These are phyloP conservation scores for Crioceris asparagi DNA, from an alignment of 2,888 invertebrate genomes.

Conservation along the genomic window DNA sequence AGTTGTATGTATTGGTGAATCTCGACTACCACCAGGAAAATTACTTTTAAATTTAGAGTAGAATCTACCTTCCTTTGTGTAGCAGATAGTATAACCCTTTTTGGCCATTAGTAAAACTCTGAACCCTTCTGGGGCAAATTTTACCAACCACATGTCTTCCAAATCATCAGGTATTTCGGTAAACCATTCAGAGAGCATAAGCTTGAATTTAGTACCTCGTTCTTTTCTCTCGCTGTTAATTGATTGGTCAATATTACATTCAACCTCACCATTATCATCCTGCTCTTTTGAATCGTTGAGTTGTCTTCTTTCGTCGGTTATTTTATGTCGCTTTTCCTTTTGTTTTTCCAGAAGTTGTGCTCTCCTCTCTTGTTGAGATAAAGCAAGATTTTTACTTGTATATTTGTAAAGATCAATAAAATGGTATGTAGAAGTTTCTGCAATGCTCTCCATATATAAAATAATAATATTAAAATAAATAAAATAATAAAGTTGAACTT, in stretches of 20 bases:
- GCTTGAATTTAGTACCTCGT: constrained; percentile 38
- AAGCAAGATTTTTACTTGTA: constrained; percentile 12
- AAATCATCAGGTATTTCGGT: constrained; percentile 73
- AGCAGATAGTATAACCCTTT: constrained; percentile 27
- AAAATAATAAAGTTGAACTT: too few relatives aligned
- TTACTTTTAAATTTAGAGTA: constrained; percentile 44
- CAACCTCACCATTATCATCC: constrained; percentile 17
- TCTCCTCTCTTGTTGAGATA: constrained; percentile 38
- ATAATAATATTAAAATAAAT: too few relatives aligned
- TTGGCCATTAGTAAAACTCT: constrained; percentile 72
- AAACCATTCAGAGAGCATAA: constrained; percentile 94
- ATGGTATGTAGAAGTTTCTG: too few relatives aligned
- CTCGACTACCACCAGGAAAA: constrained; percentile 57
- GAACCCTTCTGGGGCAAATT: constrained; percentile 75
- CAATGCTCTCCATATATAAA: too few relatives aligned
- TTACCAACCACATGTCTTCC: constrained; percentile 56
- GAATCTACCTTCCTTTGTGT: constrained; percentile 15
- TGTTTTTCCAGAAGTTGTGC: constrained; percentile 44
- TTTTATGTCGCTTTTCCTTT: constrained; percentile 42
- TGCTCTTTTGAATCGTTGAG: constrained; percentile 38
- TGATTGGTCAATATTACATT: too few relatives aligned
- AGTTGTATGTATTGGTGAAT: constrained; percentile 38
- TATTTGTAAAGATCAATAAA: constrained; percentile 22
- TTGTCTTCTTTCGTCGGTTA: constrained; percentile 43
- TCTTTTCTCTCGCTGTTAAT: too few relatives aligned